Conservation (phyloP, 2,888 invertebrate species). For the Aradus depressus region DNA sequence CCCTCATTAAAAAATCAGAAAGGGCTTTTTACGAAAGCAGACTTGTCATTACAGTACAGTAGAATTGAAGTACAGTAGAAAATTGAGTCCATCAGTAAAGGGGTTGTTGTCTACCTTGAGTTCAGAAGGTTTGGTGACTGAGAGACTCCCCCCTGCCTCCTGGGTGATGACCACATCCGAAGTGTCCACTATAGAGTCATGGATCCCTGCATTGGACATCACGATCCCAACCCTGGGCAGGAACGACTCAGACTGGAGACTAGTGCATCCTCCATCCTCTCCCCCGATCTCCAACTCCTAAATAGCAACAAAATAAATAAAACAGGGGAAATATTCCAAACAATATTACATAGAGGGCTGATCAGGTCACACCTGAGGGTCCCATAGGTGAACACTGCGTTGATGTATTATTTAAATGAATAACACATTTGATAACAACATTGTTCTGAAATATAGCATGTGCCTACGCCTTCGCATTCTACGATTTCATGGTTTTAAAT, state of each 20-base stretch:
- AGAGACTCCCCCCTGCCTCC: constrained; percentile 32
- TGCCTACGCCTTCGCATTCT: no score
- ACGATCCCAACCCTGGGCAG: constrained; percentile 56
- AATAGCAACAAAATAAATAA: neutral
- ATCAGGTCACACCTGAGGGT: neutral
- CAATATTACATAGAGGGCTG: neutral
- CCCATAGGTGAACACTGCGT: neutral
- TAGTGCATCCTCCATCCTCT: constrained; percentile 10
- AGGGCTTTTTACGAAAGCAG: no score
- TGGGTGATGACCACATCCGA: constrained; percentile 36
- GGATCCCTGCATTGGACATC: constrained; percentile 38
- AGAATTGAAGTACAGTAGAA: no score
- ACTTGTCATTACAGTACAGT: no score
- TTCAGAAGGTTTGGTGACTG: constrained; percentile 31
- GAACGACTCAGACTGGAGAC: constrained; percentile 41
- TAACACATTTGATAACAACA: no score
- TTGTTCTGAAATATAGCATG: no score
- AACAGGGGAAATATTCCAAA: neutral
- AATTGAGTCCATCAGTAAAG: no score
- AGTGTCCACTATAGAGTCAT: constrained; percentile 35
- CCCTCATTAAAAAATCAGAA: no score
- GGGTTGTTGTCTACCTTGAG: constrained; percentile 26
- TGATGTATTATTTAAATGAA: neutral
- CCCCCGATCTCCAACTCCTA: neutral
- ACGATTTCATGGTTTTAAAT: no score